Evolutionary conservation across 2,113 vertebrate species (phyloP).

Genomic region (Furnarius figulus): DNA sequence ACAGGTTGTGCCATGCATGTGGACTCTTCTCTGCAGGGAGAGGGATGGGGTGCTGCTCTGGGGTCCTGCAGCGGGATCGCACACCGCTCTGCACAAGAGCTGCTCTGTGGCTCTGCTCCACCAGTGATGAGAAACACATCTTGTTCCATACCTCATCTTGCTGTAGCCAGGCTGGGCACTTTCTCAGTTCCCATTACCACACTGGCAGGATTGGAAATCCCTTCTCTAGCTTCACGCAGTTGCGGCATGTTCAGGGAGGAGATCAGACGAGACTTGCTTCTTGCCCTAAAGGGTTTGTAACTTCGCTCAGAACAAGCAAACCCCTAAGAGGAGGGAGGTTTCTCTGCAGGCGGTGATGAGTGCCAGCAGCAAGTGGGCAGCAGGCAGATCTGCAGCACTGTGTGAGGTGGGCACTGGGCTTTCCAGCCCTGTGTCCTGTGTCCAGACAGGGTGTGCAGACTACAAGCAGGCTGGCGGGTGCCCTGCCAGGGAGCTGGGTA

Average conservation of each 20-base stretch:
- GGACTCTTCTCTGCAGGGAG: neutral
- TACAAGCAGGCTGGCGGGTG: neutral
- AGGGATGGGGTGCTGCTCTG: neutral
- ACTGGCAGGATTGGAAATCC: neutral
- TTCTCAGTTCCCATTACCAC: neutral
- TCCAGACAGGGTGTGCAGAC: neutral
- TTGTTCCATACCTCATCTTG: neutral
- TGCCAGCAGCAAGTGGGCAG: neutral
- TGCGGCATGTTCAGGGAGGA: neutral
- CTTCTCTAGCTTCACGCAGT: accelerated
- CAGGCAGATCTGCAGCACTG: neutral
- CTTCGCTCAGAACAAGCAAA: neutral
- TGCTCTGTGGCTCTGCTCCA: neutral
- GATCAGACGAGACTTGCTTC: neutral
- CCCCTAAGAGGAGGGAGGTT: neutral
- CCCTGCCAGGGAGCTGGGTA: neutral
- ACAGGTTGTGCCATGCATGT: accelerated
- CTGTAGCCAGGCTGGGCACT: neutral
- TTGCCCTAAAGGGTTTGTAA: neutral
- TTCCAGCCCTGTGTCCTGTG: neutral
- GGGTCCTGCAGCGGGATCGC: neutral
- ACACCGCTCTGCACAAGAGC: neutral
- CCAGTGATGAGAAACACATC: neutral
- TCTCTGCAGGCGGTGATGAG: neutral
- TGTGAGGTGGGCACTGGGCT: neutral